phyloP scores from a whole-genome alignment of 2,113 vertebrate species.

The Sinocyclocheilus grahami region DNA sequence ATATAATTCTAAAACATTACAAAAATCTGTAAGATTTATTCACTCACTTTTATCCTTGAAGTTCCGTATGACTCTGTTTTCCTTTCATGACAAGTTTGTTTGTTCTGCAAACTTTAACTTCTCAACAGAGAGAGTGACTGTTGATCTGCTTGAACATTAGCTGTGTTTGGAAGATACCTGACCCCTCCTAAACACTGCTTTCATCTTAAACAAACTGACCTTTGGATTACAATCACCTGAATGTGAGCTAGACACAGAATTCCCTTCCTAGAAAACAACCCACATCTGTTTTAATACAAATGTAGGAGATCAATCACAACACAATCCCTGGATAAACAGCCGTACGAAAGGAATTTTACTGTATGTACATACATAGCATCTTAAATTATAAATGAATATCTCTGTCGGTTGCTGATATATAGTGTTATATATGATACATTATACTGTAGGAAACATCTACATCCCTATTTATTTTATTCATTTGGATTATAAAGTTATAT shows the following conservation, averaged over 20 bases:
- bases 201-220: slow-evolving; percentile 39
- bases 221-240: slow-evolving; percentile 45
- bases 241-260: slow-evolving; percentile 1
- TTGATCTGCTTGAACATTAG: slow-evolving; percentile 53
- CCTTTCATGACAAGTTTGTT: not conserved
- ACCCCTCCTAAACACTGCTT: slow-evolving; percentile 31
- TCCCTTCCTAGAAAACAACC: slow-evolving; percentile 16
- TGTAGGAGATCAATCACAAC: not conserved
- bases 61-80: not conserved
- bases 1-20: no score
- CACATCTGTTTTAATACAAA: slow-evolving; percentile 14
- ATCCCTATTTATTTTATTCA: no score
- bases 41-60: not conserved
- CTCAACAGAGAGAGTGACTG: not conserved
- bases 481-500: not conserved
- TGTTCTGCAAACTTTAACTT: slow-evolving; percentile 36
- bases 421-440: not conserved
- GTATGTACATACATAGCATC: no score
- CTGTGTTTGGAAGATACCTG: slow-evolving; percentile 16
- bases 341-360: no score
- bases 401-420: not conserved
- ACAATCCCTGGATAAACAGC: not conserved
- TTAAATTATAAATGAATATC: not conserved
- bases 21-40: not conserved
- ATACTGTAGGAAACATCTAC: no score